These are phyloP conservation scores for Lepidostoma basale DNA, from an alignment of 1,140 invertebrate genomes.

Conservation along the genomic window DNA sequence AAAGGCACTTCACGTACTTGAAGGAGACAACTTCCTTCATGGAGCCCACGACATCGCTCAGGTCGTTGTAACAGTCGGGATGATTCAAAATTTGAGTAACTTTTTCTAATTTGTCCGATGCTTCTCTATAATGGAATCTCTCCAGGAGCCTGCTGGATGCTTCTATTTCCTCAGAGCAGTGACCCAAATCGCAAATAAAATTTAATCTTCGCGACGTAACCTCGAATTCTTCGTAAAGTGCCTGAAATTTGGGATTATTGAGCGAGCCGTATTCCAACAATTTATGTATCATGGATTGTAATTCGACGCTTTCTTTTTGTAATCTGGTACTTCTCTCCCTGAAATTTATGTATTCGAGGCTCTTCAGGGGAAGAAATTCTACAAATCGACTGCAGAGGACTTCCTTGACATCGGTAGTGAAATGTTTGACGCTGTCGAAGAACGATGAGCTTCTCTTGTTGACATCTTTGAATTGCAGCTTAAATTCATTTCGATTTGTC, in stretches of 20 bases:
- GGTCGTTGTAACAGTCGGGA: slow-evolving; percentile 11
- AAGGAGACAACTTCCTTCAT: slow-evolving; percentile 30
- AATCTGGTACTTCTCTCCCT: slow-evolving; percentile 11
- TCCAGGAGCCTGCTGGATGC: slow-evolving; percentile 24
- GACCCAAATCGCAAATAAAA: slow-evolving; percentile 21
- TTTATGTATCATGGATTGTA: slow-evolving; percentile 22
- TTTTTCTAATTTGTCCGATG: slow-evolving; percentile 24
- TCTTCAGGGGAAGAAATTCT: slow-evolving; percentile 28
- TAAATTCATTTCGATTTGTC: slow-evolving; percentile 23
- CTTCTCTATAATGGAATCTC: slow-evolving; percentile 27
- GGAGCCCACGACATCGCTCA: slow-evolving; percentile 2
- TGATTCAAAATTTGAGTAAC: slow-evolving; percentile 16
- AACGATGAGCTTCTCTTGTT: slow-evolving; percentile 18
- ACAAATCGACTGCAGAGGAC: slow-evolving; percentile 27
- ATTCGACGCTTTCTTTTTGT: slow-evolving; percentile 17
- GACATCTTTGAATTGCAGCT: slow-evolving; percentile 30
- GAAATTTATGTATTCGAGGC: slow-evolving; percentile 32
- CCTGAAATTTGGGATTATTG: slow-evolving; percentile 2
- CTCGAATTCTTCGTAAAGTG: slow-evolving; percentile 26
- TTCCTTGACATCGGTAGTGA: slow-evolving; percentile 29
- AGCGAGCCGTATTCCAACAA: slow-evolving; percentile 7
- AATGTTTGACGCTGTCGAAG: slow-evolving; percentile 31
- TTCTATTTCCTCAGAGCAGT: slow-evolving; percentile 18
- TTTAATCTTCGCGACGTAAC: slow-evolving; percentile 17
- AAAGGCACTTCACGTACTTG: slow-evolving; percentile 29